phyloP scores from a whole-genome alignment of 2,113 vertebrate species.

The Oncorhynchus clarkii region DNA sequence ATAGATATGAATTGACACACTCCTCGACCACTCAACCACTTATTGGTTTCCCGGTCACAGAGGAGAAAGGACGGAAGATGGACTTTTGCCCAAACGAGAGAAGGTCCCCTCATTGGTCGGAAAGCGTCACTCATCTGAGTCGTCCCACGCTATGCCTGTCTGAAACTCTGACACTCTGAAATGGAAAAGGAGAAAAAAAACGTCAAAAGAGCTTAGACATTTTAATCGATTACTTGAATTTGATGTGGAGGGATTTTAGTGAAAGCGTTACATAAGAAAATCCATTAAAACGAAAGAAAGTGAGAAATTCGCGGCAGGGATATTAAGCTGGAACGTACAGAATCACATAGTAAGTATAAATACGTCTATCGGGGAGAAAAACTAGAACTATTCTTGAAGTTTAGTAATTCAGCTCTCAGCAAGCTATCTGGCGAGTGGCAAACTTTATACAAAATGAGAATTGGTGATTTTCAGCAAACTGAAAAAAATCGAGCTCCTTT shows the following conservation, averaged over 20 bases:
- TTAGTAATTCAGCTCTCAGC: conserved; percentile 4
- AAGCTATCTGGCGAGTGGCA: not conserved
- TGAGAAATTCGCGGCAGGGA: not conserved
- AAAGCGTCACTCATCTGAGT: not conserved
- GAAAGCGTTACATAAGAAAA: not conserved
- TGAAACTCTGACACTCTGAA: not conserved
- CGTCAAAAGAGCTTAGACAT: not conserved
- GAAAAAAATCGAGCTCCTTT: too few species aligned
- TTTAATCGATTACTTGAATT: not conserved
- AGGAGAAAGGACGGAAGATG: too few species aligned
- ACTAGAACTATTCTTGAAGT: not conserved
- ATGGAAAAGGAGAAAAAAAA: not conserved
- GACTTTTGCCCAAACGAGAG: not conserved
- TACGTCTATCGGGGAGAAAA: not conserved
- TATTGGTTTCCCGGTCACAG: too few species aligned
- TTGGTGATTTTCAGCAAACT: too few species aligned
- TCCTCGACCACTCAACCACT: too few species aligned
- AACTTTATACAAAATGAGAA: not conserved
- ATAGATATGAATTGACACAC: too few species aligned
- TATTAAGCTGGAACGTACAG: not conserved
- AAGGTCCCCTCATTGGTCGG: not conserved
- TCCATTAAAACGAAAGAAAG: not conserved
- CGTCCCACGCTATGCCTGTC: not conserved
- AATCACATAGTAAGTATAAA: not conserved
- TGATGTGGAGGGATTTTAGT: not conserved